Evolutionary conservation across 2,888 invertebrate species (phyloP).

Genomic region (Drosophila rubida): DNA sequence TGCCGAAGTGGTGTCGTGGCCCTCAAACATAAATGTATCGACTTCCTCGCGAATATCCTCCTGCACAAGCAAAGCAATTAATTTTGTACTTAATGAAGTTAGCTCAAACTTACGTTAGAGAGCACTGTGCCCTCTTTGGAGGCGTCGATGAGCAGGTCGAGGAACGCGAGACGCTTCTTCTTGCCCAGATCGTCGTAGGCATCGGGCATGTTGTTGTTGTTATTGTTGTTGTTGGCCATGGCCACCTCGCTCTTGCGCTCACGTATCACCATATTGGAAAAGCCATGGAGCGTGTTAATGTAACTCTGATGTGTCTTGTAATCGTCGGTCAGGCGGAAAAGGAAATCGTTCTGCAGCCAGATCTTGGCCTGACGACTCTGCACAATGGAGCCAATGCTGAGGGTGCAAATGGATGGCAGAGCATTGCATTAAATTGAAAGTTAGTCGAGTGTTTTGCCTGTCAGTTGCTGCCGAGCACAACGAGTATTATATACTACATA

Average conservation of each 20-base stretch:
- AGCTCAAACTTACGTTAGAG: slow-evolving; percentile 64
- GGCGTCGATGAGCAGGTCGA: slow-evolving; percentile 87
- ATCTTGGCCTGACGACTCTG: slow-evolving; percentile 86
- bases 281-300: slow-evolving; percentile 85
- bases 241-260: slow-evolving; percentile 85
- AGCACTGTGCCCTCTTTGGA: slow-evolving; percentile 86
- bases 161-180: slow-evolving; percentile 86
- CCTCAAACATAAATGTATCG: slow-evolving; percentile 89
- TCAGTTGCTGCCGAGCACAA: slow-evolving; percentile 6
- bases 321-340: slow-evolving; percentile 87
- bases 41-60: slow-evolving; percentile 87
- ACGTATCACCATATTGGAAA: slow-evolving; percentile 86
- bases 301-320: slow-evolving; percentile 86
- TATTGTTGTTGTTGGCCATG: slow-evolving; percentile 72
- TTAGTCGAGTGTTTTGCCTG: slow-evolving; percentile 72
- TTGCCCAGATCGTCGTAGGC: slow-evolving; percentile 83
- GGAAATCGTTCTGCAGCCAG: slow-evolving; percentile 87
- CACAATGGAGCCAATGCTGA: slow-evolving; percentile 86
- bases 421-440: slow-evolving; percentile 79
- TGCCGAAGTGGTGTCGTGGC: slow-evolving; percentile 85
- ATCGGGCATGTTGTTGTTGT: slow-evolving; percentile 73
- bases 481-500: background rate
- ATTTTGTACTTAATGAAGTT: background rate
- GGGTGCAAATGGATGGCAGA: slow-evolving; percentile 42
- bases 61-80: slow-evolving; percentile 13